Base-by-base conservation (phyloP, 30 jellyfish, hydroid and myxozoan genomes). In the Pseudorhiza aurosa region DNA sequence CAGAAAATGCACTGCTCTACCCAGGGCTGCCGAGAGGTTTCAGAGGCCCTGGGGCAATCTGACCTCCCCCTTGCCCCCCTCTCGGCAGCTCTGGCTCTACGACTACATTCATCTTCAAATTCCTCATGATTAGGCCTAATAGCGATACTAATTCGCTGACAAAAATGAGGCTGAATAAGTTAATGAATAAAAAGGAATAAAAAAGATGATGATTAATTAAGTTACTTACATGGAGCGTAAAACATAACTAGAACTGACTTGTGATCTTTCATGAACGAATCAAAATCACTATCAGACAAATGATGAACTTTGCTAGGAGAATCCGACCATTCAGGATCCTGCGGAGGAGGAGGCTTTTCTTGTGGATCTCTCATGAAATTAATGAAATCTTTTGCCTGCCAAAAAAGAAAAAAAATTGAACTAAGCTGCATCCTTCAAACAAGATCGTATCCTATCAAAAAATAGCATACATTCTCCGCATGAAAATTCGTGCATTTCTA, bases 141-240 rank as follows among this genome's bases (percentile, higher is more conserved):
- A n/a, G n/a, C n/a, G n/a, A n/a, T n/a, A n/a, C n/a, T n/a, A n/a
- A n/a, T n/a, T n/a, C n/a, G n/a, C n/a, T n/a, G n/a, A n/a, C n/a
- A n/a, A n/a, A n/a, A n/a, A n/a, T n/a, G n/a, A n/a, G n/a, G n/a
- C n/a, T n/a, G n/a, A n/a, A n/a, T n/a, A 7, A 44, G 10, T 35
- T 6, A 10, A 29, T 42, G 50, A 42, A 45, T 22, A 44, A 29
- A 30, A 71, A 28, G 49, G 7, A 32, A 27, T 0, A 22, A 22
- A 18, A 1, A 21, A 47, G 25, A 29, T 1, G 21, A 0, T 30
- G 44, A 12, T 2, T 19, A 6, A 0, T 26, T 2, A 6, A 17
- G n/a, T n/a, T n/a, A 82, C 98, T 91, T 49, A 91, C 98, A 91
- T 18, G 98, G 98, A 6, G 98, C 98, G 78, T 91, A 91, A 37